Conservation (phyloP, 2,113 vertebrate genomes). For the Campylomormyrus numenius region DNA sequence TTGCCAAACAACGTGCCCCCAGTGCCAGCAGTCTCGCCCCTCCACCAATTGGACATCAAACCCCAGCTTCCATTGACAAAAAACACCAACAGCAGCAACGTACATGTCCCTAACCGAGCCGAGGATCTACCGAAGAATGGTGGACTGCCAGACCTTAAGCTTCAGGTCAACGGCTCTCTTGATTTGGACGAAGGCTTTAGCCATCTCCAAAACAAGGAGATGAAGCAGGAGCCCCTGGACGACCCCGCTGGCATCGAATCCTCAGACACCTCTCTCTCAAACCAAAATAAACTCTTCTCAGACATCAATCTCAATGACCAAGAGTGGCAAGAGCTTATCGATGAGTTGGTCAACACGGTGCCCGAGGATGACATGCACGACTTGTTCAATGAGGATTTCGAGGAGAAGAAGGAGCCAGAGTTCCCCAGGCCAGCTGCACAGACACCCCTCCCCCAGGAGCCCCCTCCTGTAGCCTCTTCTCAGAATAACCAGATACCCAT, state of each 20-base stretch:
- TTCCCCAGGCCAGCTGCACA: slow-evolving; percentile 75
- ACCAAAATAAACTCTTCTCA: slow-evolving; percentile 96
- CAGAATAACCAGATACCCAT: slow-evolving; percentile 74
- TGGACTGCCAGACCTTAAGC: slow-evolving; percentile 77
- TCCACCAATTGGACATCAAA: slow-evolving; percentile 94
- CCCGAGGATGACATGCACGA: slow-evolving; percentile 98
- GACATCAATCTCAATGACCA: slow-evolving; percentile 98
- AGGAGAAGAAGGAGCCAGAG: slow-evolving; percentile 90
- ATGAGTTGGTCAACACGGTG: slow-evolving; percentile 91
- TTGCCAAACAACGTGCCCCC: slow-evolving; percentile 73
- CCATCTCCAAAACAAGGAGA: slow-evolving; percentile 72
- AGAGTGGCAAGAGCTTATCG: slow-evolving; percentile 97
- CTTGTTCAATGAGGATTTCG: slow-evolving; percentile 96
- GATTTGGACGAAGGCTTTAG: slow-evolving; percentile 87
- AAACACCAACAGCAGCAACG: slow-evolving; percentile 63
- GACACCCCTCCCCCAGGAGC: slow-evolving; percentile 74
- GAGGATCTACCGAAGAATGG: slow-evolving; percentile 84
- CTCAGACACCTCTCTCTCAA: slow-evolving; percentile 88
- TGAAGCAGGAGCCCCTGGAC: slow-evolving; percentile 90
- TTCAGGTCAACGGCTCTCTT: slow-evolving; percentile 70
- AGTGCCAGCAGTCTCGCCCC: slow-evolving; percentile 67
- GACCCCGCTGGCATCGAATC: slow-evolving; percentile 84
- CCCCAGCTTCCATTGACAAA: slow-evolving; percentile 71
- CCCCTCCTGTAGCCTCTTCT: slow-evolving; percentile 42
- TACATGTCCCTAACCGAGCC: slow-evolving; percentile 50